Conservation (phyloP, 2,113 vertebrate species). For the Saccopteryx leptura region DNA sequence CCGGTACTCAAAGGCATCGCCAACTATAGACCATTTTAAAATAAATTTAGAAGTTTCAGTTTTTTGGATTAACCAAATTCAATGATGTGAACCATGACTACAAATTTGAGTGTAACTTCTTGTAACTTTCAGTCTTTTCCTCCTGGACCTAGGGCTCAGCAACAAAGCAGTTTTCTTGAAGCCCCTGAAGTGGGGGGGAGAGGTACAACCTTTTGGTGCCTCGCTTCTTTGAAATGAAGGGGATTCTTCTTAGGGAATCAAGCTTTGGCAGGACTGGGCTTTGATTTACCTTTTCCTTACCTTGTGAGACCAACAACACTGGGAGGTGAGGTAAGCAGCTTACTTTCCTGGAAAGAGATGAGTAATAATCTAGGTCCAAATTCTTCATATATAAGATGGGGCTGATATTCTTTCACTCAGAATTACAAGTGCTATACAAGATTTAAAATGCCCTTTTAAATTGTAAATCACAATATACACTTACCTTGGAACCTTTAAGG, state of each 20-base stretch:
- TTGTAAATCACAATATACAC: background rate
- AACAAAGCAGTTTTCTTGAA: background rate
- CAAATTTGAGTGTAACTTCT: slow-evolving; percentile 20
- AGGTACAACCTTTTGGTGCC: background rate
- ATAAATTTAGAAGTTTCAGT: slow-evolving; percentile 14
- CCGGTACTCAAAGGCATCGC: slow-evolving; percentile 3
- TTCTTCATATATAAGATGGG: slow-evolving; percentile 3
- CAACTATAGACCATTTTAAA: slow-evolving; percentile 31
- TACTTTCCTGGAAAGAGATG: slow-evolving; percentile 10
- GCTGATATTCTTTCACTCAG: slow-evolving; percentile 10
- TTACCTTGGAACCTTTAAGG: slow-evolving; percentile 8
- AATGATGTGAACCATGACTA: background rate
- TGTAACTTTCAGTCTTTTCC: background rate
- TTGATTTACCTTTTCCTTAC: background rate
- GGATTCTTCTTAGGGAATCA: background rate
- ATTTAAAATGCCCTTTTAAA: slow-evolving; percentile 27
- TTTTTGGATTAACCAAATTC: background rate
- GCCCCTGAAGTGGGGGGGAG: background rate
- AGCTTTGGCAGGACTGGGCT: background rate
- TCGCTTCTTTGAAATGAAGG: background rate
- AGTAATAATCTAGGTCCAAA: background rate
- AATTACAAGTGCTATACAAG: slow-evolving; percentile 7
- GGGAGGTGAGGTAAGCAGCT: background rate
- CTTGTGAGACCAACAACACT: background rate
- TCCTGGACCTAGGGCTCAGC: background rate